Conservation (phyloP, 2,888 invertebrate genomes). For the Agriopis marginaria region DNA sequence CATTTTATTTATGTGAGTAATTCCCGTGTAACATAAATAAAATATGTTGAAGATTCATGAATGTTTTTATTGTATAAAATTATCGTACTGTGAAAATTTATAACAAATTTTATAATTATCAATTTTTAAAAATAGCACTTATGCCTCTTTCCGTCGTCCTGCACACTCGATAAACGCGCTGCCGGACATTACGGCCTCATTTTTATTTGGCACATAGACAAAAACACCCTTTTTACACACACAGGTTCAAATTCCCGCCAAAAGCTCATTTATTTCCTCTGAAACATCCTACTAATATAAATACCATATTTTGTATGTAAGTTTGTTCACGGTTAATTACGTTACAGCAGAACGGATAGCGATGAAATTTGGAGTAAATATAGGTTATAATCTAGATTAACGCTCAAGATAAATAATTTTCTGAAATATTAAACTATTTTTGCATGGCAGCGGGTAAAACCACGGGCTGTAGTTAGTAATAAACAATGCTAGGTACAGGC, state of each 20-base stretch:
- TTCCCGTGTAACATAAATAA: no score
- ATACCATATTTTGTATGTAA: background rate
- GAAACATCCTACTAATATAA: slow-evolving; percentile 31
- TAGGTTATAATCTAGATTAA: background rate
- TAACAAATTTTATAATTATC: no score
- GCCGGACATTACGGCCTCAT: slow-evolving; percentile 85
- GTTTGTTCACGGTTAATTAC: background rate
- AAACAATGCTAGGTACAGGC: slow-evolving; percentile 48
- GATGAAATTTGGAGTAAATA: background rate
- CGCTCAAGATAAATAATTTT: background rate
- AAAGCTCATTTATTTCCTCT: slow-evolving; percentile 47
- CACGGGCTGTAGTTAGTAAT: background rate
- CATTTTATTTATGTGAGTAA: no score
- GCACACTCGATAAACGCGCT: slow-evolving; percentile 74
- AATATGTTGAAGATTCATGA: no score
- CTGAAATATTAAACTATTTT: background rate
- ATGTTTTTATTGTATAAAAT: no score
- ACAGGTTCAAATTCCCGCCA: slow-evolving; percentile 60
- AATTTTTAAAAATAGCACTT: slow-evolving; percentile 18
- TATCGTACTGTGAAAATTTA: no score
- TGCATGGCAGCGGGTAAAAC: background rate
- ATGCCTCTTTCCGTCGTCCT: slow-evolving; percentile 15
- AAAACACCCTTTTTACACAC: slow-evolving; percentile 81
- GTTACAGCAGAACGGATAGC: background rate
- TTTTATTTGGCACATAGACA: slow-evolving; percentile 86